Evolutionary conservation across 2,888 invertebrate genomes (phyloP), one percentile per base, ranked within the genome.

Genomic region (Incurvaria masculella): DNA sequence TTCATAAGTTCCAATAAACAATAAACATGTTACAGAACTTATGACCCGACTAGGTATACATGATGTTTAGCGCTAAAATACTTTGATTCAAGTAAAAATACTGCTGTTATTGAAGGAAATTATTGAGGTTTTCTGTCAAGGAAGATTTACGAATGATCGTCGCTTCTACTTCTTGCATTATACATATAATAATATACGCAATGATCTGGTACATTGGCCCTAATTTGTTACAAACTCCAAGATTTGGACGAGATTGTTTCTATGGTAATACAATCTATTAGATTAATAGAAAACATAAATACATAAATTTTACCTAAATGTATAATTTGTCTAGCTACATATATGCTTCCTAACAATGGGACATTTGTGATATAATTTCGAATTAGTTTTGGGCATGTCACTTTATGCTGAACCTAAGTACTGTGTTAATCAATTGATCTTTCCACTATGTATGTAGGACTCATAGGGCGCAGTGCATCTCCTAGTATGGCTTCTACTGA

Each of bases 341-440:
- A 73, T 68, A 64, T 64, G 75, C 78, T 78, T 73, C 74, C 72
- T 76, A 78, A 76, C 76, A 67, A 68, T 72, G 78, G 75, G 72
- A 69, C 64, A 68, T 45, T 47, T 39, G 44, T 70, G 68, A 64
- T 68, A 55, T 58, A 52, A 66, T 65, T 73, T 49, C 18, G 33
- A 46, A 70, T 72, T 75, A 73, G 72, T 72, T 71, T 73, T 75
- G 71, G 73, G 78, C 78, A 78, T 78, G 78, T 72, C 67, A 65
- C 72, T 68, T 73, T 69, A 52, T 65, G 72, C 75, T 74, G 72
- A 68, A 63, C 65, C 50, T 69, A 65, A 65, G 65, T 64, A 62
- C 60, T 67, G 66, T 70, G 65, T 68, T 64, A 61, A 59, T 63
- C 55, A 56, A 57, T 63, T 60, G 54, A n/a, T 41, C 21, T 41